Evolutionary conservation across 2,113 vertebrate genomes (phyloP), one percentile per base, ranked within the genome.

Genomic region (Ginglymostoma cirratum): DNA sequence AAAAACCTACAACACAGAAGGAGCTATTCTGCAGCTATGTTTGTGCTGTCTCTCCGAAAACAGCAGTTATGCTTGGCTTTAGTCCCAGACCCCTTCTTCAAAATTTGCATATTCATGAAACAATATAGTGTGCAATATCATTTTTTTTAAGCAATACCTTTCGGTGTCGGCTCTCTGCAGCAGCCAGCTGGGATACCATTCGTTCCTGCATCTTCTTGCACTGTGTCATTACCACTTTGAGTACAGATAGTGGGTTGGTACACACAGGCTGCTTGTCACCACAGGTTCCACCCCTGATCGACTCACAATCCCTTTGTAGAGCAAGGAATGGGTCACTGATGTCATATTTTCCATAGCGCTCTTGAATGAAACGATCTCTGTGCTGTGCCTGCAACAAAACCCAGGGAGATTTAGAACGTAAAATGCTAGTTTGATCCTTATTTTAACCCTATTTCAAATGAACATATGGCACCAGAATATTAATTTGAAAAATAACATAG

Each of bases 121-220:
- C 2, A 17, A 66, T 15, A 61, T 21, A n/a, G 21, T 19, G 38
- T 66, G 89, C 61, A 66, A 93, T n/a, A 12, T n/a, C 38, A 66
- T 19, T 7, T 30, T 95, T 95, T 76, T 61, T 61, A 61, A 61
- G 34, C 30, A 72, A 52, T n/a, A 99, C 99, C 98, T 98, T 98
- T 69, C 98, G 98, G 97, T 99, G 99, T 8, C 99, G 97, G 98
- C 97, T 99, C 96, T 99, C 99, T 0, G 98, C 99, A 30, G 99
- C 98, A 21, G 99, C 98, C n/a, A 99, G 97, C 89, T 99, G 99
- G 87, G 98, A 98, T 96, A 99, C 96, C 99, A 99, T 99, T 96
- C 98, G 99, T 94, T 99, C 99, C 97, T 99, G 99, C 99, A 99
- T 99, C 76, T 97, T 98, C 97, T 99, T 99, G 97, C 99, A 99